Base-by-base conservation (phyloP, 2,797 vertebrate genomes). In the Borostomias antarcticus region DNA sequence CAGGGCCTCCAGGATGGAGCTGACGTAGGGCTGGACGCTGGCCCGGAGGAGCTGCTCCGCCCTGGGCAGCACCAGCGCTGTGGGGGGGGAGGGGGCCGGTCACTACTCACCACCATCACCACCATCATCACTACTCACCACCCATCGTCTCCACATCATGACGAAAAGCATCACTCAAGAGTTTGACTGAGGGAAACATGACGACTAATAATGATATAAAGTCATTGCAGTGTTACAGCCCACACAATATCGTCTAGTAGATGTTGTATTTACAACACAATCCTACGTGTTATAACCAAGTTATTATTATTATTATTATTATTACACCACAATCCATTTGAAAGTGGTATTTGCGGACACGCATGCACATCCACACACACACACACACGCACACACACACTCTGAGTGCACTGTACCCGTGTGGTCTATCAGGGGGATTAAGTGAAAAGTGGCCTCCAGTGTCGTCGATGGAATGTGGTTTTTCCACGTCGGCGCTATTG, bases 1-100 rank as follows among this genome's bases (percentile, higher is more conserved):
- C 84, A 99, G 89, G 8, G 95, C 96, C 69, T 99, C 98, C 86
- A 99, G 91, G 85, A 98, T 98, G 88, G 97, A 98, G 33, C 89
- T 79, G 84, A 98, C 94, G 83, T 97, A 98, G 29, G 97, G 95
- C 88, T 98, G 95, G 28, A 99, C 79, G 0, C 89, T 96, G 79
- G 83, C 92, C 56, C 91, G 91, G 17, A 98, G 92, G 0, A 96
- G 91, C 50, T 96, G 74, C 76, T 98, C 96, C 0, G 95, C 94
- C 81, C 94, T 95, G 35, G 95, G 94, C 40, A 94, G 79, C 70
- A 98, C 94, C 0, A 93, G 84, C 0, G 91, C 97, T 99, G 88
- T 1, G 53, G 4, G 19, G 37, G 58, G n/a, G 54, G 23, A 26
- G 17, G 1, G 17, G 26, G 37, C 43, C 23, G 19, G 21, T 40